A percentile compares a stretch with the other conserved stretches of the same genome.
phyloP scores from a whole-genome alignment of 2,113 vertebrate species.

The Oncorhynchus tshawytscha region DNA sequence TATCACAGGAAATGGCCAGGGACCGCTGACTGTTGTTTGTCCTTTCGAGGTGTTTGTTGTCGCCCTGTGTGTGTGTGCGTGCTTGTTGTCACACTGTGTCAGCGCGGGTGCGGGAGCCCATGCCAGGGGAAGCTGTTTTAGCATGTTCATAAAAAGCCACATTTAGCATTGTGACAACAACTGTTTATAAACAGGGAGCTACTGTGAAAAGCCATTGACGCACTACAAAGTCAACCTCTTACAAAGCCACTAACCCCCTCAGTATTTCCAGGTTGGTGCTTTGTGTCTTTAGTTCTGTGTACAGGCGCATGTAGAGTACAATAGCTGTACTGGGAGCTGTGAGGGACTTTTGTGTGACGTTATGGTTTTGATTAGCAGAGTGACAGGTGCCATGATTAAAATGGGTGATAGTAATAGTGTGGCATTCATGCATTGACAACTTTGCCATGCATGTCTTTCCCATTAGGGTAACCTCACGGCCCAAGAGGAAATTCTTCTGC shows the following conservation, averaged over 20 bases:
- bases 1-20: conserved; percentile 50
- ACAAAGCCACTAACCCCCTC: conserved; percentile 15
- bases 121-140: conserved; percentile 58
- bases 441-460: conserved; percentile 76
- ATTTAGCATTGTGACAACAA: conserved; percentile 79
- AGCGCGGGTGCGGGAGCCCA: conserved; percentile 26
- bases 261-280: conserved; percentile 32
- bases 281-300: conserved; percentile 17
- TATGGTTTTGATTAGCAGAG: conserved; percentile 77
- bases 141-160: conserved; percentile 69
- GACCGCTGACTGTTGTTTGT: conserved; percentile 33
- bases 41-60: conserved; percentile 37
- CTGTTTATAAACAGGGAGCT: conserved; percentile 68
- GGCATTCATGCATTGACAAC: conserved; percentile 80
- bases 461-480: conserved; percentile 79
- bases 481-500: conserved; percentile 76
- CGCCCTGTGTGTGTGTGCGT: conserved; percentile 12
- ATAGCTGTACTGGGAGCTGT: neutral
- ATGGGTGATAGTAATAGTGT: conserved; percentile 77
- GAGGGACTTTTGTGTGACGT: conserved; percentile 73
- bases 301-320: conserved; percentile 14
- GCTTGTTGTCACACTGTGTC: conserved; percentile 10
- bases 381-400: conserved; percentile 81
- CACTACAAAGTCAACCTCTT: conserved; percentile 67
- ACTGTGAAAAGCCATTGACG: conserved; percentile 67